These are phyloP conservation scores for Scomber scombrus DNA, from an alignment of 2,113 vertebrate species.

Conservation along the genomic window DNA sequence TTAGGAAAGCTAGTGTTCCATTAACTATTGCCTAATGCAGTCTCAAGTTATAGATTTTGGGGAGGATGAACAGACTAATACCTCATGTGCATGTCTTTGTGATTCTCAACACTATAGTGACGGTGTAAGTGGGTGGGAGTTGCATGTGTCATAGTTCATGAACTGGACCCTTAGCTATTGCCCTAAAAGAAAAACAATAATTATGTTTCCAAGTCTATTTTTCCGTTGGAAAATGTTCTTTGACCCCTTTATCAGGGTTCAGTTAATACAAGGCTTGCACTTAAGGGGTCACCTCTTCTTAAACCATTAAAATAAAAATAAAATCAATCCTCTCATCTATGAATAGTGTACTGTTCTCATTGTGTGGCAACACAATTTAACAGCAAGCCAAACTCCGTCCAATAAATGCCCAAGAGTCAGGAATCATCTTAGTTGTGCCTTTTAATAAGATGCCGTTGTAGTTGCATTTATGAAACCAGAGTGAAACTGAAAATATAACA, in stretches of 20 bases:
- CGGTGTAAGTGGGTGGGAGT: neutral
- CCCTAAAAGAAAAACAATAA: neutral
- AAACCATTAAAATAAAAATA: constrained; percentile 11
- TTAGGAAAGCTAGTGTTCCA: neutral
- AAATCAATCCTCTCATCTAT: constrained; percentile 67
- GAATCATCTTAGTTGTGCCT: no score
- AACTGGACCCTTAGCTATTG: neutral
- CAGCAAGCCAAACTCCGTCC: no score
- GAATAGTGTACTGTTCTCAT: constrained; percentile 11
- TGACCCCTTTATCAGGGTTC: constrained; percentile 32
- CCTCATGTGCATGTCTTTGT: neutral
- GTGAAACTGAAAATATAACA: no score
- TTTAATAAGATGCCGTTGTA: no score
- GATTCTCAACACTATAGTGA: neutral
- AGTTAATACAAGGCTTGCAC: constrained; percentile 25
- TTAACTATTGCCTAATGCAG: constrained; percentile 4
- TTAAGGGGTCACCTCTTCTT: constrained; percentile 63
- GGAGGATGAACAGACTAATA: neutral
- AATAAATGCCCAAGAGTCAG: no score
- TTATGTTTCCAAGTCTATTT: neutral
- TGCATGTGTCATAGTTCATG: neutral
- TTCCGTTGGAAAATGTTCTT: constrained; percentile 11
- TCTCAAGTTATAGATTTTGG: neutral
- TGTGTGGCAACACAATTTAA: no score
- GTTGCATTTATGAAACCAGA: no score